Percentiles rank a stretch among this genome's conserved stretches.
Evolutionary conservation across 2,113 vertebrate genomes (phyloP).

Genomic region (Romanogobio albipinnatus): DNA sequence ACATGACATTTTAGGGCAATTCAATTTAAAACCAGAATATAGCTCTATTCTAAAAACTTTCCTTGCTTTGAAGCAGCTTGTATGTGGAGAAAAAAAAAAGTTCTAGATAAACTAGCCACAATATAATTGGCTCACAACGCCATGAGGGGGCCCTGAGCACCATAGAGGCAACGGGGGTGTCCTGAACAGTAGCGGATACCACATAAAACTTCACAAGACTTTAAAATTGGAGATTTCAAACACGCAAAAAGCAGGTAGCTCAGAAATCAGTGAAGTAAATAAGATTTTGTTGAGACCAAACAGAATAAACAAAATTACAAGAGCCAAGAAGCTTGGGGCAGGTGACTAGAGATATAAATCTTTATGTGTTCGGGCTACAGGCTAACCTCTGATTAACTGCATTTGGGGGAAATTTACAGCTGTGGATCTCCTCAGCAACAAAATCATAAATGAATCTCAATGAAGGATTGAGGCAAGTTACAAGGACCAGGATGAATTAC

Average conservation of each 20-base stretch:
- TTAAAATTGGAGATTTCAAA: slow-evolving; percentile 10
- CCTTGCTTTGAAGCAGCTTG: not conserved
- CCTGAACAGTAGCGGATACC: not conserved
- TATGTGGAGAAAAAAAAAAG: not conserved
- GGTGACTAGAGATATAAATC: slow-evolving; percentile 54
- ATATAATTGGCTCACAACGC: not conserved
- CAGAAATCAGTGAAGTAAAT: slow-evolving; percentile 27
- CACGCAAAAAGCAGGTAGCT: not conserved
- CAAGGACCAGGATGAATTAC: slow-evolving; percentile 46
- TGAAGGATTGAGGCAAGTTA: slow-evolving; percentile 27
- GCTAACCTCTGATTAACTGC: slow-evolving; percentile 56
- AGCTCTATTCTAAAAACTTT: not conserved
- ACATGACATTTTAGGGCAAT: not conserved
- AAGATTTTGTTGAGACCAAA: slow-evolving; percentile 13
- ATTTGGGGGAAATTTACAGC: slow-evolving; percentile 52
- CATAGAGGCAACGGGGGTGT: not conserved
- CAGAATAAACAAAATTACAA: slow-evolving; percentile 51
- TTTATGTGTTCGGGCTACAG: slow-evolving; percentile 46
- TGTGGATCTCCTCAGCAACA: slow-evolving; percentile 45
- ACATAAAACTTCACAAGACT: slow-evolving; percentile 3
- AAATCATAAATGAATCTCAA: slow-evolving; percentile 47
- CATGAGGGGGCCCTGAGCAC: not conserved
- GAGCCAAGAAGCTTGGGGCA: slow-evolving; percentile 29
- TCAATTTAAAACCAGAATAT: not conserved
- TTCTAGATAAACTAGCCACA: not conserved